These are phyloP conservation scores for Drosophila mimetica DNA, from an alignment of 2,888 invertebrate genomes.

Conservation along the genomic window DNA sequence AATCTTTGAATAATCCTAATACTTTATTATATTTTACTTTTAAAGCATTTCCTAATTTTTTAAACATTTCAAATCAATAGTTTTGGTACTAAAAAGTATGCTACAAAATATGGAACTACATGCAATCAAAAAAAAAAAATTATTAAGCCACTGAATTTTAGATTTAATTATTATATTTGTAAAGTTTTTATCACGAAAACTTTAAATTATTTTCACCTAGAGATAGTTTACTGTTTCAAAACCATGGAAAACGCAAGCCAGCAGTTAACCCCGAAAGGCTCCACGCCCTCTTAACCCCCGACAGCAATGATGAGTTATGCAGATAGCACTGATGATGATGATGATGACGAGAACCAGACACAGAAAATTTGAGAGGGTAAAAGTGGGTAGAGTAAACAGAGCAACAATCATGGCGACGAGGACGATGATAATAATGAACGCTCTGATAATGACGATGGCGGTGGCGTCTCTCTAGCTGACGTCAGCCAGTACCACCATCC, in stretches of 20 bases:
- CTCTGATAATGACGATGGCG: conserved; percentile 20
- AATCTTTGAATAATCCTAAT: no score
- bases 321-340: conserved; percentile 55
- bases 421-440: conserved; percentile 11
- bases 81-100: background rate
- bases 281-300: conserved; percentile 13
- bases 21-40: no score
- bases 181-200: background rate
- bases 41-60: background rate
- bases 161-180: no score
- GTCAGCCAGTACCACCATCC: conserved; percentile 45
- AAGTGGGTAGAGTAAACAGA: conserved; percentile 36
- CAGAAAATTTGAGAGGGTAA: conserved; percentile 22
- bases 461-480: conserved; percentile 50
- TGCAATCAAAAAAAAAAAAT: no score
- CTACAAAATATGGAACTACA: background rate
- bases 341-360: conserved; percentile 39
- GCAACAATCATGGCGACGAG: conserved; percentile 67
- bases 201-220: background rate
- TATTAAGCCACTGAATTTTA: no score
- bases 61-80: background rate
- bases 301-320: conserved; percentile 57
- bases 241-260: conserved; percentile 65
- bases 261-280: conserved; percentile 53
- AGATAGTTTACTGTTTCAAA: conserved; percentile 45